Conservation (phyloP, 1,140 invertebrate species). For the Calephelis nemesis region DNA sequence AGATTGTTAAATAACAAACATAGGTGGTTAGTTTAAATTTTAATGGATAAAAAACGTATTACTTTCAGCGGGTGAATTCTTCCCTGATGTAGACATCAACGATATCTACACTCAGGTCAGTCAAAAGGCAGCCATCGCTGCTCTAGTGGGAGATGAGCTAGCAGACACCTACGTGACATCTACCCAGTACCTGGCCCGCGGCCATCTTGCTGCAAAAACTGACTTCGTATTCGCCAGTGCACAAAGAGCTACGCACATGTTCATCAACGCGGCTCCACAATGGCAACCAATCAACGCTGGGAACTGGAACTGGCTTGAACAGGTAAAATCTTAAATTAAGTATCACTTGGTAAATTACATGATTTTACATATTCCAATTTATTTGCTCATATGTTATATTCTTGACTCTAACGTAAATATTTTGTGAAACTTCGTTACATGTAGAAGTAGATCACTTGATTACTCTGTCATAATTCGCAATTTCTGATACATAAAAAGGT, state of each 20-base stretch:
- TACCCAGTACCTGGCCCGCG: slow-evolving; percentile 78
- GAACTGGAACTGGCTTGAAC: slow-evolving; percentile 81
- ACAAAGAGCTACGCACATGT: slow-evolving; percentile 83
- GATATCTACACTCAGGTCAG: slow-evolving; percentile 55
- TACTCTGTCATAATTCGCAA: too few relatives aligned
- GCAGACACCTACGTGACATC: slow-evolving; percentile 58
- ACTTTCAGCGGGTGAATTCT: slow-evolving; percentile 56
- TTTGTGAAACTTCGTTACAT: too few relatives aligned
- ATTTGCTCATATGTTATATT: too few relatives aligned
- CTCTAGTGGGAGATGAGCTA: slow-evolving; percentile 44
- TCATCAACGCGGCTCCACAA: slow-evolving; percentile 83
- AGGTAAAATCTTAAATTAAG: slow-evolving; percentile 37
- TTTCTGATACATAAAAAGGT: too few relatives aligned
- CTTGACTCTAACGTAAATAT: too few relatives aligned
- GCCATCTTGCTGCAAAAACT: slow-evolving; percentile 84
- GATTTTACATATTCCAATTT: too few relatives aligned
- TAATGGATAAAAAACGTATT: background rate
- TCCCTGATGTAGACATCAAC: slow-evolving; percentile 62
- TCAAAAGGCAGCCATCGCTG: slow-evolving; percentile 50
- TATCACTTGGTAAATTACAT: too few relatives aligned
- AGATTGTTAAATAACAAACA: too few relatives aligned
- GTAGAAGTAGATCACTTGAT: too few relatives aligned
- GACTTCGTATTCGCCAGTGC: slow-evolving; percentile 83
- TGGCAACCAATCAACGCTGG: slow-evolving; percentile 84
- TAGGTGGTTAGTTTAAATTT: too few relatives aligned